A percentile compares a stretch with the other conserved stretches of the same genome.
Conservation (phyloP, 2,113 vertebrate species). For the Tylochromis polylepis region DNA sequence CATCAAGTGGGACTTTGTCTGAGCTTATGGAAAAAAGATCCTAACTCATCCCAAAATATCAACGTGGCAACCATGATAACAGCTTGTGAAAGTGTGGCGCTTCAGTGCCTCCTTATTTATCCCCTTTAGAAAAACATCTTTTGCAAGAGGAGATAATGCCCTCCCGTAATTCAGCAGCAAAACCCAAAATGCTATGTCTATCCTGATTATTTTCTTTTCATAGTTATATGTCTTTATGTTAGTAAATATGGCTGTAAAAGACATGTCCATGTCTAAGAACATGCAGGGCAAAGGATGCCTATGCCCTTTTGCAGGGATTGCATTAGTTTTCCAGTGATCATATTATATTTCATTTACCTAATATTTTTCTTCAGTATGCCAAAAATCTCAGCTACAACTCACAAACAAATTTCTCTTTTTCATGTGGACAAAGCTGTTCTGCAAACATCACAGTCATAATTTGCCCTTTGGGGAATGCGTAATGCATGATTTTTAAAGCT, state of each 20-base stretch:
- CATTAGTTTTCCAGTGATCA: background rate
- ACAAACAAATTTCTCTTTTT: background rate
- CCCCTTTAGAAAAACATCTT: background rate
- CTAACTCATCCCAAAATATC: background rate
- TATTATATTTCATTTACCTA: background rate
- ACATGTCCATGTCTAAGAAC: background rate
- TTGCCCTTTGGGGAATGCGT: background rate
- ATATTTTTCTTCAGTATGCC: background rate
- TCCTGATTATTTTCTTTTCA: accelerated
- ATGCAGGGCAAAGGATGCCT: accelerated
- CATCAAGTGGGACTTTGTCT: accelerated
- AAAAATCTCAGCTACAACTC: background rate
- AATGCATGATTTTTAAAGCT: background rate
- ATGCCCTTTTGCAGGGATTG: background rate
- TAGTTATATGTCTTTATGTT: background rate
- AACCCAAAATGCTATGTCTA: background rate
- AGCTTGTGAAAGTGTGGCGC: background rate
- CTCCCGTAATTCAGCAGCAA: background rate
- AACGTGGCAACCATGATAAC: background rate
- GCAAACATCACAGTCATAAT: background rate
- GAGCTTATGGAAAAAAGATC: background rate
- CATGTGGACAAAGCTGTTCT: background rate
- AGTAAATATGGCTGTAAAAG: background rate
- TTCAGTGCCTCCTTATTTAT: background rate
- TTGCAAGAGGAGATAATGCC: background rate